phyloP scores from a whole-genome alignment of 2,113 vertebrate genomes.

The Odocoileus virginianus region DNA sequence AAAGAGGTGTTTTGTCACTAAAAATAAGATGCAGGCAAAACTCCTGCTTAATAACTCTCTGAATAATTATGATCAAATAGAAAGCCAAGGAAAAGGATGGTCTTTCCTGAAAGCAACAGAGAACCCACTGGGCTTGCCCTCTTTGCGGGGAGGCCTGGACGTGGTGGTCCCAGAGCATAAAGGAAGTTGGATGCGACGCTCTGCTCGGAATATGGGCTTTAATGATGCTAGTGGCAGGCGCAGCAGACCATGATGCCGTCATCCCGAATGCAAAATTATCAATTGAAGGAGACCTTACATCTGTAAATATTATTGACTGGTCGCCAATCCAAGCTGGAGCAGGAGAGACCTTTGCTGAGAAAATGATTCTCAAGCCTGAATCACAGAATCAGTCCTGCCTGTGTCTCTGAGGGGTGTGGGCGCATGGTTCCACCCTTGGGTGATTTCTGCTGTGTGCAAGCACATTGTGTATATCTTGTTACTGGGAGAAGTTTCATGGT shows the following conservation, averaged over 20 bases:
- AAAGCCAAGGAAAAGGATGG: conserved; percentile 48
- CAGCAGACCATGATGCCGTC: conserved; percentile 56
- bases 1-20: conserved; percentile 63
- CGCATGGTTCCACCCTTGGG: conserved; percentile 64
- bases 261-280: conserved; percentile 52
- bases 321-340: conserved; percentile 58
- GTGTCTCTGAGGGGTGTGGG: conserved; percentile 63
- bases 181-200: conserved; percentile 60
- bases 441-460: conserved; percentile 65
- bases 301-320: conserved; percentile 27
- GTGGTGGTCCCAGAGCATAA: conserved; percentile 61
- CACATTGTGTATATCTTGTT: conserved; percentile 72
- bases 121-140: conserved; percentile 40
- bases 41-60: conserved; percentile 53
- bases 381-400: conserved; percentile 52
- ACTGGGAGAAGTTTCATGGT: conserved; percentile 71
- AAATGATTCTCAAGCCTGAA: conserved; percentile 34
- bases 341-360: conserved; percentile 29
- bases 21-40: conserved; percentile 50
- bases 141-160: conserved; percentile 54
- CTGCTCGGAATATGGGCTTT: conserved; percentile 74
- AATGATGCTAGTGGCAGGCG: conserved; percentile 52
- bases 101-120: conserved; percentile 66
- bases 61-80: conserved; percentile 66
- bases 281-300: conserved; percentile 67